Base-by-base conservation (phyloP, 2,888 invertebrate species). In the Pinctada fucata region DNA sequence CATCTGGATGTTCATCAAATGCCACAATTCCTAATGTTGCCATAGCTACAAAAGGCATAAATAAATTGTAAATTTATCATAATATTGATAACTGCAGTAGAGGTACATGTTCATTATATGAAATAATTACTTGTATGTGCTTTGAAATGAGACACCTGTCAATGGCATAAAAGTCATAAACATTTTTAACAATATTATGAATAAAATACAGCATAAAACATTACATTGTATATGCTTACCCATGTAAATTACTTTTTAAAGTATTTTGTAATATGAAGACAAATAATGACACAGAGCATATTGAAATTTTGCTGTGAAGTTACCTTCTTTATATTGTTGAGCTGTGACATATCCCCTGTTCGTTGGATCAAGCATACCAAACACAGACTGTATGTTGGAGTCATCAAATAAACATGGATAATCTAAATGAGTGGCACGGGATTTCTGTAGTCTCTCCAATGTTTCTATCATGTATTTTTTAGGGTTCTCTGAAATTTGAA, bases 301-400 rank as follows among this genome's bases (percentile, higher is more conserved):
- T 31, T 31, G 31, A 31, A 31, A 31, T 31, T 31, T 31, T 31
- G 31, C 31, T 31, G 13, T 45, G 16, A 69, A 66, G 74, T 77
- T 82, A 91, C 91, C 91, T 88, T 91, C 91, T 79, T 79, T 81
- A 77, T 92, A 91, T 79, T 92, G 91, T 80, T 89, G 82, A 0
- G 88, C 51, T 65, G 90, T 88, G 47, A 92, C 88, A 70, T 81
- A 87, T 6, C 92, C 92, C 72, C 85, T 85, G 31, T 86, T 86
- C 50, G 91, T 91, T 16, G 92, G 92, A 82, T 92, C 92, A 76
- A 92, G 78, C 91, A 92, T 91, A 10, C 90, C 89, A 87, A 90
- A 91, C 3, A 92, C 86, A 48, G 92, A 90, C 78, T 87, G 82
- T 31, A 92, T 87, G 82, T 92, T 92, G 73, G 86, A 83, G 48